Percentiles rank a stretch among this genome's conserved stretches.
Evolutionary conservation across 2,888 invertebrate genomes (phyloP).

Genomic region (Diarsia rubi): DNA sequence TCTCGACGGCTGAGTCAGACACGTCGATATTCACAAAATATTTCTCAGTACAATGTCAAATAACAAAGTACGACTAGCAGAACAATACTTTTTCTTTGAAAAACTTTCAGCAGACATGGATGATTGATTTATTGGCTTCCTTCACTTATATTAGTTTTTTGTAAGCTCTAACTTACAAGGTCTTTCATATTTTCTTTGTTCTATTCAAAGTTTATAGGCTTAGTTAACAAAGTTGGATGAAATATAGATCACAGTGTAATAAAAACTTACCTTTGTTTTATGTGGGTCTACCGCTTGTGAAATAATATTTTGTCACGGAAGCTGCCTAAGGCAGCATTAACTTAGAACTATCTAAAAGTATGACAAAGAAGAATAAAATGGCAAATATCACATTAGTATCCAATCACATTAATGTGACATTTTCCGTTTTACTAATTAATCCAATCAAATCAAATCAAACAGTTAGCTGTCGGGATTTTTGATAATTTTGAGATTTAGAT

Average conservation of each 20-base stretch:
- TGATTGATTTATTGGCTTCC: slow-evolving; percentile 50
- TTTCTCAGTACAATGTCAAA: slow-evolving; percentile 32
- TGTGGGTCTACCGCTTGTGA: too few species aligned
- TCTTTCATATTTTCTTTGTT: slow-evolving; percentile 46
- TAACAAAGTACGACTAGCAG: slow-evolving; percentile 13
- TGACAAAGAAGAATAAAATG: background rate
- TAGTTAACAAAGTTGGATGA: slow-evolving; percentile 31
- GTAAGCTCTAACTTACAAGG: slow-evolving; percentile 37
- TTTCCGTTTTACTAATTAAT: too few species aligned
- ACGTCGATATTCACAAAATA: slow-evolving; percentile 25
- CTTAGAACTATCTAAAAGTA: background rate
- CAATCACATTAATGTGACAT: too few species aligned
- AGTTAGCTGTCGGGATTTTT: background rate
- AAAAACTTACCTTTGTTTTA: slow-evolving; percentile 38
- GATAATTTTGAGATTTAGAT: too few species aligned
- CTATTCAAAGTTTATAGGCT: slow-evolving; percentile 29
- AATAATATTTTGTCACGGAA: slow-evolving; percentile 8
- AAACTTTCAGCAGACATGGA: slow-evolving; percentile 41
- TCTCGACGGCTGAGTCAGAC: background rate
- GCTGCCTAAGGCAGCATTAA: background rate
- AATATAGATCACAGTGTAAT: slow-evolving; percentile 24
- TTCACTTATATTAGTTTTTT: slow-evolving; percentile 44
- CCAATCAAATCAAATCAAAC: too few species aligned
- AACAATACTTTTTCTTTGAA: slow-evolving; percentile 22
- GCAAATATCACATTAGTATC: background rate